phyloP scores from a whole-genome alignment of 2,113 vertebrate genomes.

The Jaculus jaculus region DNA sequence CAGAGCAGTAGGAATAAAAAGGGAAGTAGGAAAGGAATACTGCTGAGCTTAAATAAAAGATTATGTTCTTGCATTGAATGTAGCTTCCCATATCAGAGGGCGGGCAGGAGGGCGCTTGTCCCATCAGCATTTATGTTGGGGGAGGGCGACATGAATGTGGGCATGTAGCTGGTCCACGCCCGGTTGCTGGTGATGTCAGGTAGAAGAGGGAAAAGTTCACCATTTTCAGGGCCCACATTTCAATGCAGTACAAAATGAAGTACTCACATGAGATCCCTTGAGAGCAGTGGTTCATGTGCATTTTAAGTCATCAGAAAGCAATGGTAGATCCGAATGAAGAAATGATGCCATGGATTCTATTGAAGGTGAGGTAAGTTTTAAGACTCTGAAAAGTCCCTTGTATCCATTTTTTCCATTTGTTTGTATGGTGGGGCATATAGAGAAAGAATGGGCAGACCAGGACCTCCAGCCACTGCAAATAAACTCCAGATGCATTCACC shows the following conservation, averaged over 20 bases:
- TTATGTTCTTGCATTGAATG: background rate
- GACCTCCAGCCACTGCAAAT: too few species aligned
- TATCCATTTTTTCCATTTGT: too few species aligned
- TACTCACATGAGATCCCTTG: slow-evolving; percentile 68
- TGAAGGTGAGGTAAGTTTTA: background rate
- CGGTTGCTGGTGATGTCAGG: slow-evolving; percentile 74
- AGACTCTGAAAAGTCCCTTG: background rate
- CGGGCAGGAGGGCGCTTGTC: slow-evolving; percentile 39
- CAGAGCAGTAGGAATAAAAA: slow-evolving; percentile 19
- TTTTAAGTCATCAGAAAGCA: slow-evolving; percentile 68
- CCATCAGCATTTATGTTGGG: slow-evolving; percentile 76
- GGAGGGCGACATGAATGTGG: slow-evolving; percentile 66
- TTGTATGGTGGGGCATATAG: too few species aligned
- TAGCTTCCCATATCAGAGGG: slow-evolving; percentile 57
- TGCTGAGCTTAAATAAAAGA: slow-evolving; percentile 30
- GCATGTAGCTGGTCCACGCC: slow-evolving; percentile 44
- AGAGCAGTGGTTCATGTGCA: slow-evolving; percentile 33
- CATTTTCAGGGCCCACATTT: slow-evolving; percentile 64
- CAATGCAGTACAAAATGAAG: slow-evolving; percentile 72
- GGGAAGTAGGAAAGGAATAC: slow-evolving; percentile 21
- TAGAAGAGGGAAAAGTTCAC: slow-evolving; percentile 71
- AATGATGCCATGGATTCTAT: background rate
- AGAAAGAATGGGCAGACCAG: too few species aligned
- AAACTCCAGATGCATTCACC: too few species aligned
- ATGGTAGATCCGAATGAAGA: slow-evolving; percentile 45